Percentiles rank a stretch among this genome's conserved stretches.
phyloP scores from a whole-genome alignment of 2,888 invertebrate species.

The Noctua fimbriata region DNA sequence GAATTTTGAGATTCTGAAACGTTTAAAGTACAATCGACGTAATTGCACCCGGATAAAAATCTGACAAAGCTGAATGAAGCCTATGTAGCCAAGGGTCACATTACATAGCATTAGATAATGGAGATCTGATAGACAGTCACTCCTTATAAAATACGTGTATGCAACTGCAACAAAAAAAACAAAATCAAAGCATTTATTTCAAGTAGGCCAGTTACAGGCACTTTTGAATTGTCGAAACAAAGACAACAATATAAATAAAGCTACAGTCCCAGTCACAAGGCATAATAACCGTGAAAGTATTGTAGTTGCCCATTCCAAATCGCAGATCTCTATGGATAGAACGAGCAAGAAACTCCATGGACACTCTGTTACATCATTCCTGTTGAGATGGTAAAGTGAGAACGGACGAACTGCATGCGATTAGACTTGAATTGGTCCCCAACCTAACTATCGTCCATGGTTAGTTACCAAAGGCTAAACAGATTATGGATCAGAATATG shows the following conservation, averaged over 20 bases:
- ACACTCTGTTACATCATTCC: too few species aligned
- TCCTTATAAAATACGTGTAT: background rate
- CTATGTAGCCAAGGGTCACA: background rate
- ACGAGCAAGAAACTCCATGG: too few species aligned
- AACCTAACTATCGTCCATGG: background rate
- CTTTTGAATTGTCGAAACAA: too few species aligned
- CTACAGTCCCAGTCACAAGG: too few species aligned
- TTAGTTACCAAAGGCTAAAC: background rate
- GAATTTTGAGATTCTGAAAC: background rate
- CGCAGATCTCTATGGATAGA: too few species aligned
- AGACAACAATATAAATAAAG: too few species aligned
- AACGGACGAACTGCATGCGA: background rate
- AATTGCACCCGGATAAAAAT: background rate
- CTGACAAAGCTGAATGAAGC: background rate
- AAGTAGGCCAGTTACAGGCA: too few species aligned
- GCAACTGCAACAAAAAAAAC: background rate
- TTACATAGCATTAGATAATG: background rate
- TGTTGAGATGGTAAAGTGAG: too few species aligned
- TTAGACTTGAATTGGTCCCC: background rate
- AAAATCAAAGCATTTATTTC: too few species aligned
- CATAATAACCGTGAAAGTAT: too few species aligned
- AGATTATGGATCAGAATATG: background rate
- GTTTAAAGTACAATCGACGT: background rate
- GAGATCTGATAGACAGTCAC: background rate
- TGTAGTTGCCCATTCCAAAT: too few species aligned